These are phyloP conservation scores for Gryon sp. DNA, from an alignment of 1,140 invertebrate species.

Conservation along the genomic window DNA sequence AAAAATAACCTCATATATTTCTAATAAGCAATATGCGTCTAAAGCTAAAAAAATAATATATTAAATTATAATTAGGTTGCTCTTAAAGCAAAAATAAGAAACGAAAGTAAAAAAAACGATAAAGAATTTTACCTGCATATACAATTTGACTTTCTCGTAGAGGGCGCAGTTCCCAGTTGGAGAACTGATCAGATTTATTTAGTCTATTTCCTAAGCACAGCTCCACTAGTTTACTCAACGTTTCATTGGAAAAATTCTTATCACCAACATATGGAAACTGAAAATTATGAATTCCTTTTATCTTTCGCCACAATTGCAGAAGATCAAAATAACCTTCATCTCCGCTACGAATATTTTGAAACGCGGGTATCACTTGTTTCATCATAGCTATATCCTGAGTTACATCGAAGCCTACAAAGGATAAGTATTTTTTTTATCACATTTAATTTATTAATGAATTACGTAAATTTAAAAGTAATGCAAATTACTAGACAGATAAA, in stretches of 20 bases:
- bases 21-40: slow-evolving; percentile 89
- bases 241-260: slow-evolving; percentile 72
- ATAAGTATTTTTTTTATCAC: slow-evolving; percentile 55
- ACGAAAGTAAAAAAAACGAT: slow-evolving; percentile 66
- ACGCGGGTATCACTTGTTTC: slow-evolving; percentile 78
- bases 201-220: slow-evolving; percentile 86
- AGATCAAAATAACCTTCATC: slow-evolving; percentile 80
- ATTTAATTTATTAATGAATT: background rate
- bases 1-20: slow-evolving; percentile 84
- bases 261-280: slow-evolving; percentile 79
- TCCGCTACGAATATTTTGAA: slow-evolving; percentile 76
- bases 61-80: slow-evolving; percentile 22
- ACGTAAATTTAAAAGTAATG: background rate
- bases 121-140: too few species aligned
- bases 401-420: slow-evolving; percentile 81
- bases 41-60: slow-evolving; percentile 80
- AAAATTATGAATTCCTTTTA: slow-evolving; percentile 78
- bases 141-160: slow-evolving; percentile 85
- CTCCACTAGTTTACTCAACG: slow-evolving; percentile 86
- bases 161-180: slow-evolving; percentile 91
- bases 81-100: slow-evolving; percentile 5
- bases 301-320: slow-evolving; percentile 79
- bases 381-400: slow-evolving; percentile 82
- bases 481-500: background rate
- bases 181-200: slow-evolving; percentile 91